These are phyloP conservation scores for Netelia virgata DNA, from an alignment of 2,888 invertebrate genomes.

Conservation along the genomic window DNA sequence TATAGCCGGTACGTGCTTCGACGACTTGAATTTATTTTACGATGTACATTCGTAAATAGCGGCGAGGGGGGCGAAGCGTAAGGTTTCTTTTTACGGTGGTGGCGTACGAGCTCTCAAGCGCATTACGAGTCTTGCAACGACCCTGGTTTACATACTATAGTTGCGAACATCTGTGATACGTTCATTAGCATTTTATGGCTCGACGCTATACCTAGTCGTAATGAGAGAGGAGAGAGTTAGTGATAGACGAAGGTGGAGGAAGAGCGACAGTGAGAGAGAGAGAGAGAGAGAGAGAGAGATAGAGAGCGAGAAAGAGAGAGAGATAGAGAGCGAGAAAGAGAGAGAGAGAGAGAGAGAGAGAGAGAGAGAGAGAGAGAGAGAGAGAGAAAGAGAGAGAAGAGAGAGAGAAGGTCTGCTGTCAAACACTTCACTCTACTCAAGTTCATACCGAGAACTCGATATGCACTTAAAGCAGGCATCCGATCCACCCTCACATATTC, in stretches of 20 bases:
- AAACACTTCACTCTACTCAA: slow-evolving; percentile 32
- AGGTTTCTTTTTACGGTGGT: slow-evolving; percentile 4
- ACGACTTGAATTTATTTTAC: no score
- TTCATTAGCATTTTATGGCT: slow-evolving; percentile 48
- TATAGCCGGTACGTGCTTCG: no score
- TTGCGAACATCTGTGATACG: slow-evolving; percentile 13
- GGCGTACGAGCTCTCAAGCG: slow-evolving; percentile 1
- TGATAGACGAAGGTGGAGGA: not conserved
- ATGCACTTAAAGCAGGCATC: slow-evolving; percentile 26
- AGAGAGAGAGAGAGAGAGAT: not conserved
- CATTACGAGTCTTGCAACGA: slow-evolving; percentile 6
- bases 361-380: no score
- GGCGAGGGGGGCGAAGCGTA: not conserved
- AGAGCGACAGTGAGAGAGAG: not conserved
- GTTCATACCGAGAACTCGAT: slow-evolving; percentile 14
- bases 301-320: not conserved
- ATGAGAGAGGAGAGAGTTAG: slow-evolving; percentile 8
- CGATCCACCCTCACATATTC: not conserved
- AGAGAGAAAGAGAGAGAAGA: no score
- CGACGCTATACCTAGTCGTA: not conserved
- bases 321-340: no score
- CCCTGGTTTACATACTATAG: not conserved
- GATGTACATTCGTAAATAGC: no score
- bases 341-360: no score
- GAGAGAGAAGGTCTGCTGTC: not conserved